These are phyloP conservation scores for Hipparchia sbordonii DNA, from an alignment of 2,888 invertebrate species.

Conservation along the genomic window DNA sequence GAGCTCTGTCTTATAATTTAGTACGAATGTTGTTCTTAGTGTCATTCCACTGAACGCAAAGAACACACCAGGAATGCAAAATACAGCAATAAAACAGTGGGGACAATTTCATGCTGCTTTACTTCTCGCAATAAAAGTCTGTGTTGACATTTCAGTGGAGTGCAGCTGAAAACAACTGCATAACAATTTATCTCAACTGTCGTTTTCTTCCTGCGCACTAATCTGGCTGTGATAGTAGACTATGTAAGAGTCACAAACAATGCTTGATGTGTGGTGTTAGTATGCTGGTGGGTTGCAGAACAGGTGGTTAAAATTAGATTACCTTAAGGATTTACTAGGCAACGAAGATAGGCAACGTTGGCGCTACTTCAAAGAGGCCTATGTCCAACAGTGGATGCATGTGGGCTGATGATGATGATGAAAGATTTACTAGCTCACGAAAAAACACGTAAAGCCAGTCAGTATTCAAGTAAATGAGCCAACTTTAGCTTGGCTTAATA, in stretches of 20 bases:
- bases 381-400: too few relatives aligned
- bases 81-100: conserved; percentile 58
- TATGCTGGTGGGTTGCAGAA: too few relatives aligned
- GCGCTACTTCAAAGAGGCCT: too few relatives aligned
- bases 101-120: conserved; percentile 58
- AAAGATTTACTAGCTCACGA: too few relatives aligned
- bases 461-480: too few relatives aligned
- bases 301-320: too few relatives aligned
- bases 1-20: conserved; percentile 11
- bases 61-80: conserved; percentile 59
- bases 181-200: conserved; percentile 27
- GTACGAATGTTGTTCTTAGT: conserved; percentile 1
- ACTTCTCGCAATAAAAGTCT: conserved; percentile 66
- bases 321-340: too few relatives aligned
- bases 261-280: too few relatives aligned
- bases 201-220: conserved; percentile 21
- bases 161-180: conserved; percentile 24
- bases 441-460: too few relatives aligned
- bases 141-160: conserved; percentile 67
- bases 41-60: conserved; percentile 26
- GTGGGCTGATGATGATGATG: too few relatives aligned
- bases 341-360: too few relatives aligned
- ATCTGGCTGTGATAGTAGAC: conserved; percentile 6
- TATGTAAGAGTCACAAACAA: not conserved
- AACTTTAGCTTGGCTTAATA: too few relatives aligned